These are phyloP conservation scores for Julus scanicus DNA, from an alignment of 2,888 invertebrate genomes.

Conservation along the genomic window DNA sequence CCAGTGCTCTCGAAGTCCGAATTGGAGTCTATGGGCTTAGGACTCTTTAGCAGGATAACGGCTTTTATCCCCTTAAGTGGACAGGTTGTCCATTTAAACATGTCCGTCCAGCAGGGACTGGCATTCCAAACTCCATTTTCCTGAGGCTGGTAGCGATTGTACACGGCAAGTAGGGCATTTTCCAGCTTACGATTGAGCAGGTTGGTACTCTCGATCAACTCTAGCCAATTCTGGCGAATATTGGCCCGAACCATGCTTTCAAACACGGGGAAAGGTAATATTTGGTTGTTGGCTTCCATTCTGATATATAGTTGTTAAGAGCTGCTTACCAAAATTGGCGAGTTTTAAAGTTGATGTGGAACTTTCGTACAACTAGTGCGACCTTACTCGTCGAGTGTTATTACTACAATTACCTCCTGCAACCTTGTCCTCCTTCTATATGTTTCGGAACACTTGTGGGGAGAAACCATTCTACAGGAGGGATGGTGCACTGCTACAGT, in stretches of 20 bases:
- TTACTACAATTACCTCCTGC: too few relatives aligned
- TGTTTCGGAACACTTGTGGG: too few relatives aligned
- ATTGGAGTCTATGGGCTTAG: not conserved
- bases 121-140: not conserved
- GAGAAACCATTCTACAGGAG: too few relatives aligned
- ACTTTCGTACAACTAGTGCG: too few relatives aligned
- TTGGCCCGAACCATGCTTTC: not conserved
- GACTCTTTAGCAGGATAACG: not conserved
- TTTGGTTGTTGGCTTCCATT: too few relatives aligned
- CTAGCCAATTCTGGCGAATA: not conserved
- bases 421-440: too few relatives aligned
- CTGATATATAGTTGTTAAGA: too few relatives aligned
- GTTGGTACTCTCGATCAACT: not conserved
- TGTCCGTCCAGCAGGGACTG: not conserved
- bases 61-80: not conserved
- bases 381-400: too few relatives aligned
- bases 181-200: not conserved
- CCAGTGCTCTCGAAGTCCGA: not conserved
- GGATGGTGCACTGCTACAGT: not conserved
- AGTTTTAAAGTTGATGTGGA: too few relatives aligned
- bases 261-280: not conserved
- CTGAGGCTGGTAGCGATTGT: not conserved
- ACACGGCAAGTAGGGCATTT: not conserved
- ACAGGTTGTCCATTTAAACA: slow-evolving; percentile 41
- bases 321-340: too few relatives aligned